Percentiles rank a stretch among this genome's conserved stretches.
These are phyloP conservation scores for Pseudolaguvia tuberculata DNA, from an alignment of 2,113 vertebrate genomes.

Conservation along the genomic window DNA sequence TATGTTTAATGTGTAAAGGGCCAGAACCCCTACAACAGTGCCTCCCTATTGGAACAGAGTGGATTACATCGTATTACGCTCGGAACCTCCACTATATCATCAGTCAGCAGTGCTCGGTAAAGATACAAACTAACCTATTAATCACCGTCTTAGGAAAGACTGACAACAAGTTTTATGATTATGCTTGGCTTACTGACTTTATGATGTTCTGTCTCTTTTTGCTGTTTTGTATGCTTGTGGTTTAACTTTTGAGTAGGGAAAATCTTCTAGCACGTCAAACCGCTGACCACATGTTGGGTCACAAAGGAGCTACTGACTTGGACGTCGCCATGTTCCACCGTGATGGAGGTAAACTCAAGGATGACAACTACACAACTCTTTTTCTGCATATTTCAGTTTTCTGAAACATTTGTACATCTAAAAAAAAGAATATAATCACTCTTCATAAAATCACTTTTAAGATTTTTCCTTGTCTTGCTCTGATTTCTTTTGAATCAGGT, in stretches of 20 bases:
- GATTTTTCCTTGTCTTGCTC: background rate
- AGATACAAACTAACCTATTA: conserved; percentile 50
- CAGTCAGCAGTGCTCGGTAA: conserved; percentile 94
- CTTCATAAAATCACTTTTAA: background rate
- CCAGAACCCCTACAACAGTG: conserved; percentile 87
- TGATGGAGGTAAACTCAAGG: conserved; percentile 76
- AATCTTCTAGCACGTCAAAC: conserved; percentile 82
- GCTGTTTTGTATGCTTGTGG: conserved; percentile 6
- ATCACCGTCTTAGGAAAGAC: too few relatives aligned
- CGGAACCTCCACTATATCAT: conserved; percentile 93
- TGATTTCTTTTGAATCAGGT: conserved; percentile 60
- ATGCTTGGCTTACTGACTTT: conserved; percentile 28
- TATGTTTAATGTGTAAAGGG: conserved; percentile 74
- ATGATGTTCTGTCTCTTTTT: conserved; percentile 2
- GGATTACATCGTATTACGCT: conserved; percentile 96
- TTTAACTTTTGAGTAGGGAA: conserved; percentile 71
- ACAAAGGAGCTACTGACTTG: conserved; percentile 88
- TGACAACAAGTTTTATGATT: too few relatives aligned
- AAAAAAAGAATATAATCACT: background rate
- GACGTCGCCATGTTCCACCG: conserved; percentile 97
- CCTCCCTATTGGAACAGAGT: conserved; percentile 92
- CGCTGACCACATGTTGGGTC: conserved; percentile 83
- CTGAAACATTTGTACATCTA: background rate
- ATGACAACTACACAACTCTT: conserved; percentile 5
- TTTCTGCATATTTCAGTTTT: background rate